Conservation (phyloP, 2,113 vertebrate species). For the Phyllostomus hastatus region DNA sequence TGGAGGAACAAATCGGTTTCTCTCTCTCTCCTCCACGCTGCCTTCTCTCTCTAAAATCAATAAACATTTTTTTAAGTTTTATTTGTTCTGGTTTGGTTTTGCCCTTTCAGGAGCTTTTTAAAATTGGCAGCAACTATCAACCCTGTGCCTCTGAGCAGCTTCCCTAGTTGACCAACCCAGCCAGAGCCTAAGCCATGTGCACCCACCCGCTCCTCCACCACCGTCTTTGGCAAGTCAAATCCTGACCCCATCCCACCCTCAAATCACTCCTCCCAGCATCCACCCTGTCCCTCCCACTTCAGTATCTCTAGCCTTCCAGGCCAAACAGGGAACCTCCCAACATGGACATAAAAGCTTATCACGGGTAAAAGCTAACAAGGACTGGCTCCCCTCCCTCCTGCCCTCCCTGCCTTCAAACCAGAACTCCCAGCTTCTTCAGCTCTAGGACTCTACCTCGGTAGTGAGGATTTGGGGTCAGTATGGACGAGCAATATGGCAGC, state of each 20-base stretch:
- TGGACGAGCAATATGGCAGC: neutral
- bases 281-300: neutral
- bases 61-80: neutral
- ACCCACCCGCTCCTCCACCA: rapidly evolving
- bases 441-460: neutral
- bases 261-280: neutral
- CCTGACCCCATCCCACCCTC: neutral
- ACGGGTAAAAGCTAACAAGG: neutral
- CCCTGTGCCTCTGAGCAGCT: neutral
- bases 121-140: neutral
- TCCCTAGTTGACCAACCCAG: neutral
- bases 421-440: neutral
- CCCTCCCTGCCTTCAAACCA: neutral
- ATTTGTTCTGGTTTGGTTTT: neutral
- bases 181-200: neutral
- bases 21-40: no score
- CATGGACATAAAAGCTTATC: neutral
- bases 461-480: no score
- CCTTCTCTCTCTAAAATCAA: no score
- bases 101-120: neutral
- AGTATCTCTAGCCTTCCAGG: neutral
- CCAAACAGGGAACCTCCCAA: neutral
- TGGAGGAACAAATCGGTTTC: no score
- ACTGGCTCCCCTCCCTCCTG: neutral
- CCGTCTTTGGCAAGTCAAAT: neutral